These are phyloP conservation scores for Paramuricea clavata DNA, from an alignment of 92 coral and sea anemone genomes.

Conservation along the genomic window DNA sequence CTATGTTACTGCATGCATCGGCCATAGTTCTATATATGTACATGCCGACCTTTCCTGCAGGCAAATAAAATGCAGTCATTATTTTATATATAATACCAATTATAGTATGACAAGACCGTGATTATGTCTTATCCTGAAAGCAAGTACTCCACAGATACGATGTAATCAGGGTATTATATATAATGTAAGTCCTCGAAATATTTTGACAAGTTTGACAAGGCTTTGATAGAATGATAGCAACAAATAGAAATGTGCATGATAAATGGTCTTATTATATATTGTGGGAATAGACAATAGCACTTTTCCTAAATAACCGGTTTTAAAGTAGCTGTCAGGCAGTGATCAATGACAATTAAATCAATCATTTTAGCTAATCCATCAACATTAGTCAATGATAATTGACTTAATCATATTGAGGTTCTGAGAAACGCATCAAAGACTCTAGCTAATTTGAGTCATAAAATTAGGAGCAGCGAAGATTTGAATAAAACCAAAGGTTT, in stretches of 20 bases:
- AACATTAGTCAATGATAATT: neutral
- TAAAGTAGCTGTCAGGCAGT: neutral
- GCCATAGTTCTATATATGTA: neutral
- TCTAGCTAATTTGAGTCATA: no score
- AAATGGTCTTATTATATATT: neutral
- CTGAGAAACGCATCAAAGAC: neutral
- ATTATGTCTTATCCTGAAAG: neutral
- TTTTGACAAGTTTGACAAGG: neutral
- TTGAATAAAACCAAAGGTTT: neutral
- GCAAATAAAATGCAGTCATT: neutral
- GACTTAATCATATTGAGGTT: neutral
- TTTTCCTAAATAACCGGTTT: neutral
- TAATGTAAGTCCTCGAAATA: neutral
- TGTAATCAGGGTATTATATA: conserved; percentile 22
- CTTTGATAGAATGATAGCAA: neutral
- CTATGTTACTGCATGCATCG: neutral
- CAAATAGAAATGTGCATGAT: neutral
- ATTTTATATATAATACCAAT: neutral
- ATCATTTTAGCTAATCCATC: neutral
- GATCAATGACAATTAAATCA: neutral
- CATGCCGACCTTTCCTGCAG: neutral
- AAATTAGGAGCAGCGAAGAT: neutral
- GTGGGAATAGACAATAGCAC: neutral
- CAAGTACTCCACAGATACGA: neutral
- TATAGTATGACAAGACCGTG: neutral